Evolutionary conservation across 2,888 invertebrate genomes (phyloP), one percentile per base, ranked within the genome.

Genomic region (Lasioglossum zephyrum): DNA sequence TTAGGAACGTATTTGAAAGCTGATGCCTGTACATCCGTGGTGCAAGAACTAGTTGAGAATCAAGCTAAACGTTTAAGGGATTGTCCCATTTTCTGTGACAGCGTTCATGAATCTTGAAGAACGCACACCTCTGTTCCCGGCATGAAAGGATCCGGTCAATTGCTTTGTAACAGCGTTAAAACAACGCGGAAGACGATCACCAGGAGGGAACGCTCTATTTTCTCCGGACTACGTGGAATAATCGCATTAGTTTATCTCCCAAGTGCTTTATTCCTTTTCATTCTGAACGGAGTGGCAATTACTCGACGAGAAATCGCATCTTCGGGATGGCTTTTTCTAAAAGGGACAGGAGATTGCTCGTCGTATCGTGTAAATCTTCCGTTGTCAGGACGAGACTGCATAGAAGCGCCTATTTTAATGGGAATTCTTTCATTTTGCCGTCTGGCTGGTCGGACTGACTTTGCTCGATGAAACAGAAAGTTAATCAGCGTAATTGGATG

Each of bases 221-320:
- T 69, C 69, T 63, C 47, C 39, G 22, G 66, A 66, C 72, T 75
- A 57, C 77, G 69, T 83, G 73, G 57, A 82, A 74, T 84, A 84
- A 84, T 84, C 84, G 84, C 66, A 73, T 84, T 83, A 84, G 84
- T 77, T 77, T 84, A 84, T 83, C 83, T 77, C 73, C 69, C 73
- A 70, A 83, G 77, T 47, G 77, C 77, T 84, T 84, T 83, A 84
- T 83, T 77, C 76, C 76, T 84, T 82, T 82, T 83, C 82, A 69
- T 84, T 82, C 66, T 66, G 76, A 73, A 84, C 83, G 53, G 73
- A 77, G 83, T 84, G 83, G 83, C 82, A 84, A 84, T 84, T 84
- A 84, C 73, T 66, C 76, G 73, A 66, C 76, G 72, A 73, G 83
- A 82, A 84, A 84, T 84, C 83, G 76, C 82, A 78, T 78, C 78